A percentile compares a stretch with the other conserved stretches of the same genome.
These are phyloP conservation scores for Apamea monoglypha DNA, from an alignment of 2,888 invertebrate species.

Conservation along the genomic window DNA sequence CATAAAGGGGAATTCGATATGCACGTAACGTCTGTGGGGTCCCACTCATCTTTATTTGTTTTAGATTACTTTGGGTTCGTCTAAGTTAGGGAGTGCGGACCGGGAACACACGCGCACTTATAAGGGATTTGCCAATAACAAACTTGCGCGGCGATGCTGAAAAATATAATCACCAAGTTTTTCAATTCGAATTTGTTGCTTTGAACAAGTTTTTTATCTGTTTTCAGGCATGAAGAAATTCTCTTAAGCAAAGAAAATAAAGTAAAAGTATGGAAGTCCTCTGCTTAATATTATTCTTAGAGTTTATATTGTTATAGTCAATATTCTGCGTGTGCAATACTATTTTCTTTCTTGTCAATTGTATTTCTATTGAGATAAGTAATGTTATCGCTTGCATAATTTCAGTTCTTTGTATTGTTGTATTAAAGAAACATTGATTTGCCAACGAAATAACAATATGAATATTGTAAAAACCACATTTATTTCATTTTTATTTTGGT, in stretches of 20 bases:
- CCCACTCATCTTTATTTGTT: slow-evolving; percentile 88
- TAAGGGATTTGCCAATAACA: slow-evolving; percentile 75
- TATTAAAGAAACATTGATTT: neutral
- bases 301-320: slow-evolving; percentile 40
- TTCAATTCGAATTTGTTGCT: slow-evolving; percentile 80
- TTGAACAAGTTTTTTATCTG: slow-evolving; percentile 67
- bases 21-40: slow-evolving; percentile 82
- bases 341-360: slow-evolving; percentile 8
- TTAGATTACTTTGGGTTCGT: slow-evolving; percentile 87
- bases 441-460: neutral
- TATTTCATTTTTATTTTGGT: neutral
- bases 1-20: slow-evolving; percentile 84
- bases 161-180: slow-evolving; percentile 83
- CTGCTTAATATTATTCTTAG: slow-evolving; percentile 39
- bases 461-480: neutral
- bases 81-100: slow-evolving; percentile 79
- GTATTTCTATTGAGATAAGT: slow-evolving; percentile 3
- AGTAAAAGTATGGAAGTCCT: slow-evolving; percentile 45
- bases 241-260: slow-evolving; percentile 56
- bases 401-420: neutral
- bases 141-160: slow-evolving; percentile 70
- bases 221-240: slow-evolving; percentile 53
- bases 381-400: neutral
- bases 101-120: slow-evolving; percentile 80
- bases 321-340: slow-evolving; percentile 28